These are phyloP conservation scores for Zonotrichia leucophrys DNA, from an alignment of 2,113 vertebrate species.

Conservation along the genomic window DNA sequence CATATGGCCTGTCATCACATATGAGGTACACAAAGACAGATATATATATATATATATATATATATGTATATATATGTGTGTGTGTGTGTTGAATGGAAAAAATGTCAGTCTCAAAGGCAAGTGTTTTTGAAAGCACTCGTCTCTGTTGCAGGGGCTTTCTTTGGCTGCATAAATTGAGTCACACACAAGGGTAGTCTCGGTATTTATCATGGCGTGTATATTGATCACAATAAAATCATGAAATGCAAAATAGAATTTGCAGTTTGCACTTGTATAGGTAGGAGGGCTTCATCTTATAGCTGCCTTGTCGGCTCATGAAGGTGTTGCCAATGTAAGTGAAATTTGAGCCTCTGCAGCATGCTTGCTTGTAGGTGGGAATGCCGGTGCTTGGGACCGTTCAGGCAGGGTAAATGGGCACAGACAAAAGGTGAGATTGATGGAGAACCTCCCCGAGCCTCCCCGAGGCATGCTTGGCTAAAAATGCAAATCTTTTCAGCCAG, in stretches of 20 bases:
- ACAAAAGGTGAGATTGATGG: background rate
- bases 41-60: background rate
- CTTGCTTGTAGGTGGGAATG: background rate
- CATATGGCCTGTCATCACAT: background rate
- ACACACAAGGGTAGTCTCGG: background rate
- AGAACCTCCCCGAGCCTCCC: background rate
- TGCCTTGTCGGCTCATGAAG: background rate
- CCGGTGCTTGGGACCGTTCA: background rate
- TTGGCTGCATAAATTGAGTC: background rate
- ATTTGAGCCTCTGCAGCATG: background rate
- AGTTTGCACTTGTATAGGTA: background rate
- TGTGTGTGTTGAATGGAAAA: background rate
- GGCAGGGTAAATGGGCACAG: background rate
- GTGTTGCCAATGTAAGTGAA: background rate
- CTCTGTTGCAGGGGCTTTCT: background rate
- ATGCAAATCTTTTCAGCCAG: background rate
- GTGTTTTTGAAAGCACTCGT: background rate
- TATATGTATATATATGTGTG: background rate
- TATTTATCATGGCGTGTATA: background rate
- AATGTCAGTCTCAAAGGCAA: background rate
- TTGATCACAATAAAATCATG: background rate
- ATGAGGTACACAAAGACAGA: background rate
- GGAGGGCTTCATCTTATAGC: background rate
- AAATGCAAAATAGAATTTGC: background rate
- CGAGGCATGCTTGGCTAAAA: background rate